A percentile compares a stretch with the other conserved stretches of the same genome.
Evolutionary conservation across 2,797 vertebrate genomes (phyloP).

Genomic region (Gadopsis bispinosus): DNA sequence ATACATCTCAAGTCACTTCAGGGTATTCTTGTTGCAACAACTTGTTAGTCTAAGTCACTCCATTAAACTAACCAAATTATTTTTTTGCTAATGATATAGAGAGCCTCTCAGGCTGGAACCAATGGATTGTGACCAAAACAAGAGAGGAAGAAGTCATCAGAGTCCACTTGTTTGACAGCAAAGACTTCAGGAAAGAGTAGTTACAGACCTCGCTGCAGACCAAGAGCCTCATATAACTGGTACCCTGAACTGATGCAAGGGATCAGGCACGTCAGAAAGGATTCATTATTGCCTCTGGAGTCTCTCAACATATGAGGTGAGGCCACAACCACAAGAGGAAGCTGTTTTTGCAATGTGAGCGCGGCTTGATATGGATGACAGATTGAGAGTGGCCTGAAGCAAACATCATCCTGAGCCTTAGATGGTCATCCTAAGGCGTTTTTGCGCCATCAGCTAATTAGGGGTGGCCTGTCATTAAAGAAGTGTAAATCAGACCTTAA

Average conservation of each 20-base stretch:
- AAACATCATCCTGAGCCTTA: slow-evolving; percentile 55
- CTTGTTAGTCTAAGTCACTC: slow-evolving; percentile 84
- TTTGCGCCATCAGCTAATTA: slow-evolving; percentile 82
- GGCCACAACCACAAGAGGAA: slow-evolving; percentile 58
- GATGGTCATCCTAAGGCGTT: slow-evolving; percentile 64
- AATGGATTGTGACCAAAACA: slow-evolving; percentile 74
- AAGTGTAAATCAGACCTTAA: slow-evolving; percentile 80
- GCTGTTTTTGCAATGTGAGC: slow-evolving; percentile 62
- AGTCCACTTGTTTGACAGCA: slow-evolving; percentile 46
- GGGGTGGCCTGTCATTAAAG: slow-evolving; percentile 79
- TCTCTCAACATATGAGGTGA: slow-evolving; percentile 66
- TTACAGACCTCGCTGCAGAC: slow-evolving; percentile 32
- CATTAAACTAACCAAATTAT: slow-evolving; percentile 84
- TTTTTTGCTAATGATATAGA: slow-evolving; percentile 77
- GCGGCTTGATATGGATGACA: slow-evolving; percentile 71
- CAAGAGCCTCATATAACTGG: slow-evolving; percentile 35
- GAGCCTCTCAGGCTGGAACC: slow-evolving; percentile 68
- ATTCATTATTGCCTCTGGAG: slow-evolving; percentile 72
- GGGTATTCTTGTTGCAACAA: slow-evolving; percentile 82
- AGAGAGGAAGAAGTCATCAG: slow-evolving; percentile 48
- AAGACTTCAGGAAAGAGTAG: slow-evolving; percentile 51
- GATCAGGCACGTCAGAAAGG: slow-evolving; percentile 46
- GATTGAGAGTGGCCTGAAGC: slow-evolving; percentile 61
- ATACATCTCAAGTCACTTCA: slow-evolving; percentile 82
- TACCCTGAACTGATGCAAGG: slow-evolving; percentile 46